A percentile compares a stretch with the other conserved stretches of the same genome.
phyloP scores from a whole-genome alignment of 2,888 invertebrate species.

The Polydrusus pterygomalis region DNA sequence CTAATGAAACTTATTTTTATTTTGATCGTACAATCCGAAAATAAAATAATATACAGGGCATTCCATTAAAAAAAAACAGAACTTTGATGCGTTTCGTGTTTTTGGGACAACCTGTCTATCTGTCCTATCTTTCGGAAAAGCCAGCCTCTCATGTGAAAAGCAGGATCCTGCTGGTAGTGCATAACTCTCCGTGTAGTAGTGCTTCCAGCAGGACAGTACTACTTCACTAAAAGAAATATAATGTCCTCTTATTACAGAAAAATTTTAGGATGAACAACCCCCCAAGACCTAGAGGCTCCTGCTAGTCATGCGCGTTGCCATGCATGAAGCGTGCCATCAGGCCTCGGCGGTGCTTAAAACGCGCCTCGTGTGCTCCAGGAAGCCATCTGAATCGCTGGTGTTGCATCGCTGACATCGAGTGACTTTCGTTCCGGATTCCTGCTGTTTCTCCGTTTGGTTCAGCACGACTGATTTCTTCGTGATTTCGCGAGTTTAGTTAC shows the following conservation, averaged over 20 bases:
- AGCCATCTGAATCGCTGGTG: slow-evolving; percentile 64
- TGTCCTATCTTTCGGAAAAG: no score
- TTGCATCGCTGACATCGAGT: slow-evolving; percentile 67
- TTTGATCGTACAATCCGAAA: no score
- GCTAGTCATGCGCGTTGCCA: slow-evolving; percentile 38
- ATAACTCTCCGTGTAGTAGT: no score
- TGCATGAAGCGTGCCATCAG: slow-evolving; percentile 40
- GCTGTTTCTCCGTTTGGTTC: slow-evolving; percentile 26
- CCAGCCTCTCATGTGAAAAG: no score
- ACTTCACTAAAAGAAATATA: no score
- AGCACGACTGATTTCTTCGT: slow-evolving; percentile 7
- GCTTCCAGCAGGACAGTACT: no score
- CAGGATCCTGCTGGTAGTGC: no score
- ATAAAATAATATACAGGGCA: no score
- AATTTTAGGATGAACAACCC: slow-evolving; percentile 19
- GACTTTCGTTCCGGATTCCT: slow-evolving; percentile 54
- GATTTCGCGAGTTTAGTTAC: slow-evolving; percentile 25
- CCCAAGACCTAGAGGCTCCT: slow-evolving; percentile 8
- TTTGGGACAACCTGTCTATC: no score
- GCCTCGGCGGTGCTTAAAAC: slow-evolving; percentile 38
- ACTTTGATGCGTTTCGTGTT: no score
- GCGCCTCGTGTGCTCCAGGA: slow-evolving; percentile 18
- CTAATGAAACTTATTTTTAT: no score
- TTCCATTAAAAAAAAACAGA: no score
- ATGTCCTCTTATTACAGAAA: neutral